Conservation (phyloP, 2,888 invertebrate species). For the Ophion costatus region DNA sequence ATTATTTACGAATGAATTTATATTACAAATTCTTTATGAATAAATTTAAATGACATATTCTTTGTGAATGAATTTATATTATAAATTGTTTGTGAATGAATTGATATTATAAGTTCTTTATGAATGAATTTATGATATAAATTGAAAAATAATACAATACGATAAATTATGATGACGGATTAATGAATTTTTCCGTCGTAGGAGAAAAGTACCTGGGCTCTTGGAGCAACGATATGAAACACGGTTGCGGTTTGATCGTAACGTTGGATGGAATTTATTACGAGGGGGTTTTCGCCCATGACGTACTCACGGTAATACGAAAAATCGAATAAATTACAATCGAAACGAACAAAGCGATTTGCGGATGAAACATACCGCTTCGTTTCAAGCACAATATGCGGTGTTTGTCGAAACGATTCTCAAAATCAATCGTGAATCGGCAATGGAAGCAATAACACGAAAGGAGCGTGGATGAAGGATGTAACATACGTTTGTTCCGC, state of each 20-base stretch:
- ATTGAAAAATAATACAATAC: no score
- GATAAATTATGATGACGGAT: no score
- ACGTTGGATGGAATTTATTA: constrained; percentile 96
- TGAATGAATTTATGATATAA: no score
- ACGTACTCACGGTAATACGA: constrained; percentile 88
- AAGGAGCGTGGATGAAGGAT: neutral
- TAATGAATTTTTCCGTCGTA: constrained; percentile 68
- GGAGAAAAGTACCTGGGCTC: constrained; percentile 95
- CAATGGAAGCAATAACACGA: neutral
- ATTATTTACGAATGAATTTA: no score
- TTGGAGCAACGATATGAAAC: constrained; percentile 93
- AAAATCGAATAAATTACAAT: neutral
- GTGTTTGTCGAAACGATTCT: neutral
- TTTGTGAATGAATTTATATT: no score
- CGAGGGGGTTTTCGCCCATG: constrained; percentile 93
- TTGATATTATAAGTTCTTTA: no score
- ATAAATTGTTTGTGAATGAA: no score
- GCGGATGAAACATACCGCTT: neutral
- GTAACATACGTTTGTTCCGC: constrained; percentile 39
- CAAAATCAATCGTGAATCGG: neutral
- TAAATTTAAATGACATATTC: no score
- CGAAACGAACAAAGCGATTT: neutral
- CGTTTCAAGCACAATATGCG: neutral
- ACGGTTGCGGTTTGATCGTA: constrained; percentile 93
- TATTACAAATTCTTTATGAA: no score